Evolutionary conservation across 2,113 vertebrate species (phyloP), one percentile per base, ranked within the genome.

Genomic region (Tretioscincus oriximinensis): DNA sequence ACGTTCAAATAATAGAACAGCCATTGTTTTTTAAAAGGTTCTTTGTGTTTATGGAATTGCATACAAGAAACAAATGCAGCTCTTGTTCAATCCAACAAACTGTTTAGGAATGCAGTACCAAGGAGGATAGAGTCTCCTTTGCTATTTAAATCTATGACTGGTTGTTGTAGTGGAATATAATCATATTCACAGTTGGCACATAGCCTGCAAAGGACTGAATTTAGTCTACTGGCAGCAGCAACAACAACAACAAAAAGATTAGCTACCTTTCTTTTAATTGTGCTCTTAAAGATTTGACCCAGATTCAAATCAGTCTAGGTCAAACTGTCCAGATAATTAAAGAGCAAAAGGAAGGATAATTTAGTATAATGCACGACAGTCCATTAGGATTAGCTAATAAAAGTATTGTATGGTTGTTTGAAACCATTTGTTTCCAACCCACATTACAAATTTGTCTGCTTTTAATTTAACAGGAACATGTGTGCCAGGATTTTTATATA

Each of bases 351-450:
- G 86, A 85, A 90, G 66, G 79, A 75, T 84, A 88, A 88, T 87
- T 87, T 81, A 90, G 87, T 85, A 84, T 85, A 84, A 86, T 82
- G 85, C 75, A 82, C 88, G 87, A 82, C 87, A 90, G 78, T 82
- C 89, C 78, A 90, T 90, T 90, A 90, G 75, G 84, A 90, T 89
- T 61, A 85, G 88, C 88, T 92, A 90, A 92, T 93, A 91, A 93
- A 93, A 90, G 88, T 88, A 86, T 92, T 88, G 91, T 93, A 58
- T 58, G 54, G 54, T 93, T 90, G 91, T 92, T 92, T 93, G 92
- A 73, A 89, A 84, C 80, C 81, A 76, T 88, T 90, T 89, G 88
- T 90, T 86, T 90, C 79, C 68, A 87, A 84, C 71, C 78, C 85
- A 82, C 82, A 90, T 84, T 81, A 89, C 83, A 90, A 91, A 88